Evolutionary conservation across 2,888 invertebrate genomes (phyloP).

Genomic region (Tenodera sinensis): DNA sequence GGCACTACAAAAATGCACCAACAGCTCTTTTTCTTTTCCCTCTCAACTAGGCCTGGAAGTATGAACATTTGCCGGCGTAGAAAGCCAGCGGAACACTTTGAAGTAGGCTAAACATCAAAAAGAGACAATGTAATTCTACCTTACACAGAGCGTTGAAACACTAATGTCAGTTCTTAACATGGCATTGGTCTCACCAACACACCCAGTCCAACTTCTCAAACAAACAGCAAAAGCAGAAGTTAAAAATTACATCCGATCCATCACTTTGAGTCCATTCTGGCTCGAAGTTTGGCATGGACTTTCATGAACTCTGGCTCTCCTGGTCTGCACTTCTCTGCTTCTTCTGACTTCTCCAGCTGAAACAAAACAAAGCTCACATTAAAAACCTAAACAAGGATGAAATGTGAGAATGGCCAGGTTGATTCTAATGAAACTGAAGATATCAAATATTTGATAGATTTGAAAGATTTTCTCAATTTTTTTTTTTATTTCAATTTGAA

Average conservation of each 20-base stretch:
- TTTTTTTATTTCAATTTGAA: too few species aligned
- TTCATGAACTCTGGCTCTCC: slow-evolving; percentile 54
- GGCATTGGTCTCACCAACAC: background rate
- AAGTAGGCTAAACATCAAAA: background rate
- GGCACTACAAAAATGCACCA: background rate
- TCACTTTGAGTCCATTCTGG: slow-evolving; percentile 44
- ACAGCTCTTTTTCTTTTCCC: background rate
- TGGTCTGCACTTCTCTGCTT: slow-evolving; percentile 31
- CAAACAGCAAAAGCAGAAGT: background rate
- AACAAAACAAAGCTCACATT: slow-evolving; percentile 20
- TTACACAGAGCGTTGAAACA: background rate
- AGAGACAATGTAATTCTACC: background rate
- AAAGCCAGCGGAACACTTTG: background rate
- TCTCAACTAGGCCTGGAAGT: background rate
- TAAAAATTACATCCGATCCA: background rate
- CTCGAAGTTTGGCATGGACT: slow-evolving; percentile 60
- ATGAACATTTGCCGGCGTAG: background rate
- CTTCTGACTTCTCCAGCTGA: slow-evolving; percentile 38
- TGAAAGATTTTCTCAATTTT: too few species aligned
- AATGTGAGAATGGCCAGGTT: too few species aligned
- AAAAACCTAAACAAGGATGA: too few species aligned
- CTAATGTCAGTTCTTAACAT: background rate
- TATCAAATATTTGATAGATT: too few species aligned
- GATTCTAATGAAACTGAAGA: too few species aligned
- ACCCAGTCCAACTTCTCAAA: background rate